phyloP scores from a whole-genome alignment of 2,797 vertebrate genomes.

The Xiphorhynchus erythropygius region DNA sequence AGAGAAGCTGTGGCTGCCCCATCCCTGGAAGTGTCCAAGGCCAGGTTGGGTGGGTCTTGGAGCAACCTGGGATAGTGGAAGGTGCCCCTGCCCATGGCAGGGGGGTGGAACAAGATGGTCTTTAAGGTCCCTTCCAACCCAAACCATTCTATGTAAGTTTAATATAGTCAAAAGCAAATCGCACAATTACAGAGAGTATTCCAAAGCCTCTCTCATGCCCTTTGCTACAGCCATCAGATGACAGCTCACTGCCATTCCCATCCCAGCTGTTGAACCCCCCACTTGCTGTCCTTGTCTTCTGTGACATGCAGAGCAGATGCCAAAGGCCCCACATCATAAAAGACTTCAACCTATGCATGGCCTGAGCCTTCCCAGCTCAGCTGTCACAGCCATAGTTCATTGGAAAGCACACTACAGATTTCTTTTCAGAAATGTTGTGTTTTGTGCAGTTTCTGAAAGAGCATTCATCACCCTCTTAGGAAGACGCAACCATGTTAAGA shows the following conservation, averaged over 20 bases:
- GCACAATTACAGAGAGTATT: neutral
- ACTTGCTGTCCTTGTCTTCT: constrained; percentile 51
- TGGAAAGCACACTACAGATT: neutral
- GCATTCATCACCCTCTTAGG: neutral
- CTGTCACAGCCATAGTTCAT: constrained; percentile 34
- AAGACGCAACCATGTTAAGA: constrained; percentile 5
- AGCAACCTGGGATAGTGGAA: neutral
- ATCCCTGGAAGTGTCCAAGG: neutral
- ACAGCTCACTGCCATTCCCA: neutral
- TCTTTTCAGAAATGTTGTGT: constrained; percentile 1
- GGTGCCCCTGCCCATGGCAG: neutral
- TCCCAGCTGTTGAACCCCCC: constrained; percentile 65
- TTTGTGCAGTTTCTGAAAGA: neutral
- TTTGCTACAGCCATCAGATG: neutral
- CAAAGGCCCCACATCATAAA: constrained; percentile 45
- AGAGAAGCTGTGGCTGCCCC: neutral
- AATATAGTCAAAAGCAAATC: neutral
- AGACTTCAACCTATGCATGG: constrained; percentile 10
- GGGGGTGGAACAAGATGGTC: neutral
- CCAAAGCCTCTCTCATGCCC: constrained; percentile 16
- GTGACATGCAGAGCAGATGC: constrained; percentile 66
- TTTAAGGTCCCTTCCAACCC: neutral
- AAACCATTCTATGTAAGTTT: neutral
- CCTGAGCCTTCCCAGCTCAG: constrained; percentile 47
- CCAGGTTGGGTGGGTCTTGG: accelerated